Conservation (phyloP, 2,113 vertebrate genomes). For the Chaetodon trifascialis region DNA sequence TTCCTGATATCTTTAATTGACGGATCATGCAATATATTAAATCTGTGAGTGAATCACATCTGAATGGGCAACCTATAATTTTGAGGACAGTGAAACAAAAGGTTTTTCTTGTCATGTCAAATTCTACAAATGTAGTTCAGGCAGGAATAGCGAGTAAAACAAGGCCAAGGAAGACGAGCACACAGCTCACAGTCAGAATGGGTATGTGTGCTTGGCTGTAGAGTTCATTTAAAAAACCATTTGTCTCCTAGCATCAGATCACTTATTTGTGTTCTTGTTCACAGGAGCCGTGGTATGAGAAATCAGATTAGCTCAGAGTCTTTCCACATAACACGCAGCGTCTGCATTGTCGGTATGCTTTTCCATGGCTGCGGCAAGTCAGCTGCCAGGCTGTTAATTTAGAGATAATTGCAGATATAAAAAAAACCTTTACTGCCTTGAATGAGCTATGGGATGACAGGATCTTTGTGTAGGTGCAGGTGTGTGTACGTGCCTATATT, state of each 20-base stretch:
- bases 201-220: conserved; percentile 9
- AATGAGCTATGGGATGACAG: conserved; percentile 11
- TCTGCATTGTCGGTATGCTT: conserved; percentile 55
- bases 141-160: conserved; percentile 14
- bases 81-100: conserved; percentile 5
- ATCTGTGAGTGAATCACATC: conserved; percentile 26
- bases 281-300: conserved; percentile 29
- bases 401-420: conserved; percentile 37
- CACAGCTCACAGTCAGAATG: conserved; percentile 26
- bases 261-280: conserved; percentile 64
- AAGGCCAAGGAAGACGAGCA: not conserved
- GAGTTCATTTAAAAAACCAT: conserved; percentile 43
- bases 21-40: conserved; percentile 35
- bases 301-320: conserved; percentile 64
- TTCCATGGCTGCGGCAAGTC: conserved; percentile 42
- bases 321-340: conserved; percentile 30
- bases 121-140: conserved; percentile 18
- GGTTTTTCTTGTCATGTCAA: not conserved
- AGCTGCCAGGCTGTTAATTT: conserved; percentile 52
- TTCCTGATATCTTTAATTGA: conserved; percentile 47
- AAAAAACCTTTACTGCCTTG: conserved; percentile 24
- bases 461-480: conserved; percentile 14
- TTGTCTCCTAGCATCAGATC: conserved; percentile 51
- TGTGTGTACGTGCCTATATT: not conserved
- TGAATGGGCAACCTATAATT: conserved; percentile 1